phyloP scores from a whole-genome alignment of 2,797 vertebrate genomes.

The Hydrolagus colliei region DNA sequence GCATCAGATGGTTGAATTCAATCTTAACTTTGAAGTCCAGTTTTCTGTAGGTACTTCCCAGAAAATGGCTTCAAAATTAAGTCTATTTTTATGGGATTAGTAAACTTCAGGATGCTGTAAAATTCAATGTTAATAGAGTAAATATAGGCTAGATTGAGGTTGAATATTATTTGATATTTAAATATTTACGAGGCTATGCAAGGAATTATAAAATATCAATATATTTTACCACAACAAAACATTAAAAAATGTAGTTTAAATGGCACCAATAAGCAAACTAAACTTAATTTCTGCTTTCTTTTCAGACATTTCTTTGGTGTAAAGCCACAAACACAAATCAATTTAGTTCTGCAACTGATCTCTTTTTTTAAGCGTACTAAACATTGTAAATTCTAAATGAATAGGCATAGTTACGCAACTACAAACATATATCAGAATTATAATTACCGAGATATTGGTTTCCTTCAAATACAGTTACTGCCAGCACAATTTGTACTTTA shows the following conservation, averaged over 20 bases:
- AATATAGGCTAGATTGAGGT: background rate
- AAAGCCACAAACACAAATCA: slow-evolving; percentile 35
- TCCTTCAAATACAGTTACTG: slow-evolving; percentile 18
- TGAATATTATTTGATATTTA: background rate
- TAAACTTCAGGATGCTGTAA: no score
- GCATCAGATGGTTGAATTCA: no score
- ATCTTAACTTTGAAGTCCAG: no score
- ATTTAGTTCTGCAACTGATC: slow-evolving; percentile 35
- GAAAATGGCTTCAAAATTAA: no score
- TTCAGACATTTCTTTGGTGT: slow-evolving; percentile 18
- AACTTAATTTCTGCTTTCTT: background rate
- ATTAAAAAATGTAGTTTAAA: background rate
- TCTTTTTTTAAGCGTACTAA: slow-evolving; percentile 47
- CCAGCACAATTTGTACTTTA: slow-evolving; percentile 23
- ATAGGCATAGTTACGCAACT: slow-evolving; percentile 52
- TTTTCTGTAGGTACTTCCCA: no score
- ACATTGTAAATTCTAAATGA: slow-evolving; percentile 57
- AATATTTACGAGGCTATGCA: background rate
- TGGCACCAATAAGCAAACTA: background rate
- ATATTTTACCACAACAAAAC: background rate
- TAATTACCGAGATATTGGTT: slow-evolving; percentile 50
- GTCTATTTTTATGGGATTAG: no score
- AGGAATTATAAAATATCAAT: background rate
- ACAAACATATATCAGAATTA: slow-evolving; percentile 56
- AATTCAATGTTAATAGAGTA: no score